These are phyloP conservation scores for Mergus octosetaceus DNA, from an alignment of 2,797 vertebrate genomes.

Conservation along the genomic window DNA sequence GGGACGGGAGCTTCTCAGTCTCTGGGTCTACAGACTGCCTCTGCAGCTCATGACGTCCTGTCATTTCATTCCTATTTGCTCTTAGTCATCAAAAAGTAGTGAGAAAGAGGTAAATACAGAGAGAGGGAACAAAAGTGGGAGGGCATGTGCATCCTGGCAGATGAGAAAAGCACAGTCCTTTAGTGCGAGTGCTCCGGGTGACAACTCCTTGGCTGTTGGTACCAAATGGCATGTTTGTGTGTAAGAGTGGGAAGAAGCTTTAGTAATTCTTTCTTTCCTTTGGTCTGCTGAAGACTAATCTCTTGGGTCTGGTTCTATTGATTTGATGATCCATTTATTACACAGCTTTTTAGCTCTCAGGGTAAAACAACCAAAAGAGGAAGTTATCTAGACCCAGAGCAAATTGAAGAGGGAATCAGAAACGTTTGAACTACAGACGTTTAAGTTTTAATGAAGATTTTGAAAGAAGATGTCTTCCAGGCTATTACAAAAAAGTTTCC, in stretches of 20 bases:
- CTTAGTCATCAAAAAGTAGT: background rate
- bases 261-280: conserved; percentile 32
- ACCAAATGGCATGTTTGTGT: background rate
- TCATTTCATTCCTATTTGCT: background rate
- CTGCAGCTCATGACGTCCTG: background rate
- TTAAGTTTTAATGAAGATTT: conserved; percentile 40
- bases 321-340: conserved; percentile 42
- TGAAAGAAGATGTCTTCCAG: background rate
- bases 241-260: background rate
- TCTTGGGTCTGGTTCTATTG: conserved; percentile 4
- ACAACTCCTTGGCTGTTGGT: background rate
- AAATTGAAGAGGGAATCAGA: conserved; percentile 20
- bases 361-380: conserved; percentile 23
- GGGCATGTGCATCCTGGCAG: background rate
- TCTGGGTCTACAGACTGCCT: background rate
- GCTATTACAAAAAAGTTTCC: background rate
- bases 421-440: background rate
- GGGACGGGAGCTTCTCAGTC: background rate
- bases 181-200: background rate
- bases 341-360: conserved; percentile 4
- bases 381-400: background rate
- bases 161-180: background rate
- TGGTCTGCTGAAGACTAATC: conserved; percentile 15
- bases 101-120: background rate
- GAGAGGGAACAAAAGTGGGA: background rate